These are phyloP conservation scores for Sycophila sp. DNA, from an alignment of 1,140 invertebrate species.

Conservation along the genomic window DNA sequence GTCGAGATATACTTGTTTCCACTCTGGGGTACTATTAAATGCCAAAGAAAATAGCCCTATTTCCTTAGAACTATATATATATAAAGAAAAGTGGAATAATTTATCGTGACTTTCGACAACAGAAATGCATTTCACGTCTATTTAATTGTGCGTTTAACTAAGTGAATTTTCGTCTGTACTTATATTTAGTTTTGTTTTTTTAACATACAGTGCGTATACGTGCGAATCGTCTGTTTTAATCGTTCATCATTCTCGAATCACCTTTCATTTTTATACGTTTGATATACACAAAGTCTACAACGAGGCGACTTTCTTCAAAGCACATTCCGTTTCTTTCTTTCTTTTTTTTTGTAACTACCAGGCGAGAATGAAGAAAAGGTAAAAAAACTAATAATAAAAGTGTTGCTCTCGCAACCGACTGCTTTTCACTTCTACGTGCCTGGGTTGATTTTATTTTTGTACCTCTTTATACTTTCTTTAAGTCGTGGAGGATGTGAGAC, in stretches of 20 bases:
- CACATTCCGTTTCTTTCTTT: constrained; percentile 33
- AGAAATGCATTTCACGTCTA: constrained; percentile 23
- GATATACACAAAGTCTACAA: neutral
- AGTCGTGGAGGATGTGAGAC: constrained; percentile 9
- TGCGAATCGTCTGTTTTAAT: neutral
- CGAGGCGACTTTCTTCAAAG: constrained; percentile 13
- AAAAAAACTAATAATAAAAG: neutral
- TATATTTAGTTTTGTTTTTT: constrained; percentile 18
- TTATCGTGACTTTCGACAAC: neutral
- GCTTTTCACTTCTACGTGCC: neutral
- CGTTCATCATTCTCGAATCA: neutral
- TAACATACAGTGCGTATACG: neutral
- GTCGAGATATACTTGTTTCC: neutral
- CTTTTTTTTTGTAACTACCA: neutral
- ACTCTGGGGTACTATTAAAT: neutral
- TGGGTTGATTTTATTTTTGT: constrained; percentile 29
- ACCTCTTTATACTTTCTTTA: constrained; percentile 6
- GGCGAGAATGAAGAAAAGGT: neutral
- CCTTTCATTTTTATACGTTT: constrained; percentile 12
- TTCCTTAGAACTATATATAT: neutral
- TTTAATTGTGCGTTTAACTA: constrained; percentile 7
- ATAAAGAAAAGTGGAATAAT: neutral
- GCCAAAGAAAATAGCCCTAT: neutral
- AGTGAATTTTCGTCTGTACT: constrained; percentile 26
- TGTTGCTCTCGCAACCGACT: neutral